Evolutionary conservation across 2,797 vertebrate species (phyloP).

Genomic region (Australoheros facetus): DNA sequence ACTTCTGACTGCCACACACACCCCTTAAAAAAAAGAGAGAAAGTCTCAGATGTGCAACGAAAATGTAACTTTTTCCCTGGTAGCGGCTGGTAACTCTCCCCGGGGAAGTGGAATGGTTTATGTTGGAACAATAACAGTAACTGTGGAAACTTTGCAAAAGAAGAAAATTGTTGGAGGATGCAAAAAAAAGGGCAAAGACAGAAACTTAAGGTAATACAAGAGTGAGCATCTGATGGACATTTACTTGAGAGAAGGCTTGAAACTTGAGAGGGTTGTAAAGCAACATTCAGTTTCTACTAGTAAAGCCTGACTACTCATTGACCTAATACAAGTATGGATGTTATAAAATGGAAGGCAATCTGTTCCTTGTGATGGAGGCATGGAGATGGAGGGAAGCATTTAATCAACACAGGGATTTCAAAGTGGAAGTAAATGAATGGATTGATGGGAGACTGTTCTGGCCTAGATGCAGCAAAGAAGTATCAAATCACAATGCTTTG

Average conservation of each 20-base stretch:
- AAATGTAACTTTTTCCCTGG: background rate
- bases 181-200: too few species aligned
- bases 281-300: background rate
- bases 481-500: background rate
- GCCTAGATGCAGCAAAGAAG: background rate
- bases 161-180: too few species aligned
- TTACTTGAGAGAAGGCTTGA: background rate
- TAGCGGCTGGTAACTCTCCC: background rate
- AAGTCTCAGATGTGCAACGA: background rate
- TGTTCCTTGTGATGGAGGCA: background rate
- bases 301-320: background rate
- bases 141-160: too few species aligned
- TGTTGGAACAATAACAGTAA: background rate
- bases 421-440: too few species aligned
- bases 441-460: background rate
- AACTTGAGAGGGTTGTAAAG: background rate
- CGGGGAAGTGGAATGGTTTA: background rate
- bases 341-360: background rate
- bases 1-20: background rate
- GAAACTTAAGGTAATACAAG: background rate
- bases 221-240: background rate
- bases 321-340: background rate
- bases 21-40: background rate
- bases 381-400: background rate
- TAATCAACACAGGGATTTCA: background rate